Base-by-base conservation (phyloP, 2,888 invertebrate species). In the Drosophila paracracens region DNA sequence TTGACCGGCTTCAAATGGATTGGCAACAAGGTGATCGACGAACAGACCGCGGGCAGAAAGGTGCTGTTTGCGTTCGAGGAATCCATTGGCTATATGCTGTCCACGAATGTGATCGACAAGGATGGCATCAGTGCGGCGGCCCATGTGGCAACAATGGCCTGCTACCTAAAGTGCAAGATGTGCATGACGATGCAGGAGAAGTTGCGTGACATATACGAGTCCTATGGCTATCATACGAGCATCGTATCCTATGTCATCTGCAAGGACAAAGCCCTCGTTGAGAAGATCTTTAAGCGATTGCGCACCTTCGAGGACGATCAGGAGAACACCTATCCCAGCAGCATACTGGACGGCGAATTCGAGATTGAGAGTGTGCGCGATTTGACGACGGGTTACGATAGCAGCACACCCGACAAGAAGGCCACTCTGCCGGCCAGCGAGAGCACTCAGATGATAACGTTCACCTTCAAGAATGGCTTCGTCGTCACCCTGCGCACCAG, bases 1-100 rank as follows among this genome's bases (percentile, higher is more conserved):
- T 94, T 99, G 61, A 99, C 99, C 0, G 99, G 99, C 0, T 99
- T 99, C 92, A 99, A 99, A 91, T 99, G 99, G 99, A 99, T 99
- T 97, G 99, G 95, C 6, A 99, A 99, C 93, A 95, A 95, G 88
- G 95, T 97, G 0, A 94, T 96, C 40, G 95, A 98, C 4, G 93
- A 98, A 59, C 93, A 96, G 43, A 94, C 95, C 62, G 93, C 96
- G 62, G 96, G 96, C 29, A 97, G 97, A 2, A 93, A 94, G 10
- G 97, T 99, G 0, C 92, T 99, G 54, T 98, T 99, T 93, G 98
- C 98, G 0, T 99, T 97, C 93, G 99, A 99, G 92, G 99, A 99
- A 93, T 99, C 99, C 1, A 99, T 99, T 91, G 99, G 99, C 0
- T 99, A 97, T 92, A 99, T 99, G 99, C 97, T 97, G 91, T 96